Evolutionary conservation across 2,888 invertebrate species (phyloP).

Genomic region (Silvanus unidentatus): DNA sequence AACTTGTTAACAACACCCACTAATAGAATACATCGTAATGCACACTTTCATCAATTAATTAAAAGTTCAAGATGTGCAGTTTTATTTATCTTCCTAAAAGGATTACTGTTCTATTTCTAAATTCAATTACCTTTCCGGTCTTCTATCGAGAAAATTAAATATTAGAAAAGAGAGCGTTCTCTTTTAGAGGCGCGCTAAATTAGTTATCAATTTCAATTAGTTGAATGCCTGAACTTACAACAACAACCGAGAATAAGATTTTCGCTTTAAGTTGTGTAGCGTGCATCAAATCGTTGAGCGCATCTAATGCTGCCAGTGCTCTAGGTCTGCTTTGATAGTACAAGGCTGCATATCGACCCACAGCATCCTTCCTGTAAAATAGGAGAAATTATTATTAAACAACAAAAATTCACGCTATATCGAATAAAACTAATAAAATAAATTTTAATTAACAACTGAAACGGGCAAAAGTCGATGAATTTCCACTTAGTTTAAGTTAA

Average conservation of each 20-base stretch:
- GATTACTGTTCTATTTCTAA: too few relatives aligned
- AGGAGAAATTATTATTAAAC: neutral
- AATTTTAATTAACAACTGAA: too few relatives aligned
- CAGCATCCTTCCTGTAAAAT: slow-evolving; percentile 55
- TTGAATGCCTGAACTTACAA: slow-evolving; percentile 79
- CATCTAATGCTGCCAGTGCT: slow-evolving; percentile 78
- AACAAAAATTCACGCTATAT: neutral
- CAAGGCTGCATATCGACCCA: slow-evolving; percentile 76
- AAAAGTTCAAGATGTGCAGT: slow-evolving; percentile 5
- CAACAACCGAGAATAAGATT: slow-evolving; percentile 91
- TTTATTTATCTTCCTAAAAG: too few relatives aligned
- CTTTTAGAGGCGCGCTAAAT: too few relatives aligned
- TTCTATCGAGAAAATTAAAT: too few relatives aligned
- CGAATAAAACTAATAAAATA: neutral
- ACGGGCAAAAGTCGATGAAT: too few relatives aligned
- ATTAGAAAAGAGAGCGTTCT: too few relatives aligned
- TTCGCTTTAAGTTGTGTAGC: slow-evolving; percentile 89
- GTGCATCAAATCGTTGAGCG: slow-evolving; percentile 71
- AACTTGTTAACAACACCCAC: too few relatives aligned
- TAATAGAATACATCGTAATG: too few relatives aligned
- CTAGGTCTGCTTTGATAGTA: slow-evolving; percentile 82
- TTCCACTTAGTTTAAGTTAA: too few relatives aligned
- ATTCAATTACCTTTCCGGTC: too few relatives aligned
- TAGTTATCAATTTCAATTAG: too few relatives aligned
- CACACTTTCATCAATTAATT: slow-evolving; percentile 10